These are phyloP conservation scores for Flabesymbios commensalis DNA, from an alignment of 2,888 invertebrate genomes.

Conservation along the genomic window DNA sequence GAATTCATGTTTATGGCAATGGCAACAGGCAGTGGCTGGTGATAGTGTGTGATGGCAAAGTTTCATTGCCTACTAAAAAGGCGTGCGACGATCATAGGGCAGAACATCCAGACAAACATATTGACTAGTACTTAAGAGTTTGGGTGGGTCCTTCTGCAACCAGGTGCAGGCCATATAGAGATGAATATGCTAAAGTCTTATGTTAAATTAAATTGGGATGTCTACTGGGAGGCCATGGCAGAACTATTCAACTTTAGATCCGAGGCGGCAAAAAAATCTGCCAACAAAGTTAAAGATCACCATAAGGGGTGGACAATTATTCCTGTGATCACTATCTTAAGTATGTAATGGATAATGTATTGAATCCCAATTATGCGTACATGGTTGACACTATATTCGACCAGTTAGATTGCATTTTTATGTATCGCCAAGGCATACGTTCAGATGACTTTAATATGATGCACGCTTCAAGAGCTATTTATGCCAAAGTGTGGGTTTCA, in stretches of 20 bases:
- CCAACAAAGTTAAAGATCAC: not conserved
- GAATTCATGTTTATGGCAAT: not conserved
- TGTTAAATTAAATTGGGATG: not conserved
- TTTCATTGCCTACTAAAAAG: no score
- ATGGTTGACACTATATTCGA: not conserved
- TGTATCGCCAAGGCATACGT: not conserved
- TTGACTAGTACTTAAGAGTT: not conserved
- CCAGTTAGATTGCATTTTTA: not conserved
- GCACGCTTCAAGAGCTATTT: not conserved
- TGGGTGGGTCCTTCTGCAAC: not conserved
- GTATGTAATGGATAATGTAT: not conserved
- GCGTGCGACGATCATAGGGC: no score
- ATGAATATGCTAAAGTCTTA: not conserved
- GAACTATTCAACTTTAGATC: not conserved
- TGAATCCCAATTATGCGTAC: conserved; percentile 2
- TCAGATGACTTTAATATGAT: not conserved
- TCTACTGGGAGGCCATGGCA: not conserved
- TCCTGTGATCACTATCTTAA: not conserved
- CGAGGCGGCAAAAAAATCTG: not conserved
- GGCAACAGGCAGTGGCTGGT: not conserved
- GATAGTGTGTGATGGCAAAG: not conserved
- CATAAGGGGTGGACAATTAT: not conserved
- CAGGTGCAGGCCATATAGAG: not conserved
- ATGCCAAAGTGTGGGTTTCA: not conserved
- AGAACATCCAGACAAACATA: no score